phyloP scores from a whole-genome alignment of 2,888 invertebrate genomes.

The Lepeophtheirus nordmannii region DNA sequence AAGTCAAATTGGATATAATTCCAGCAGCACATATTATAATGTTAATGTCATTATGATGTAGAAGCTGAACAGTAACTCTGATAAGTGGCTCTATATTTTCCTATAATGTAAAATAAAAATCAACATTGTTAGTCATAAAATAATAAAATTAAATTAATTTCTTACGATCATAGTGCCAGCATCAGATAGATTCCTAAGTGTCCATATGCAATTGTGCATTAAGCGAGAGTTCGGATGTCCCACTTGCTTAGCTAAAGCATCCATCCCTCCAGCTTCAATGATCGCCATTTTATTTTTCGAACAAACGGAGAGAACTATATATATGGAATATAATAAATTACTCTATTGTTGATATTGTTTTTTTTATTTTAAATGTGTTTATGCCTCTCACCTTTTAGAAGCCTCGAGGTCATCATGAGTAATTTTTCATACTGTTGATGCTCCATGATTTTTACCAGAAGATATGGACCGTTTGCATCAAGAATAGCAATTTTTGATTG shows the following conservation, averaged over 20 bases:
- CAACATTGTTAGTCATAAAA: background rate
- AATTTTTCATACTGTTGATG: slow-evolving; percentile 94
- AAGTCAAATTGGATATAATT: slow-evolving; percentile 91
- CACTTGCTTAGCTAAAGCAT: slow-evolving; percentile 84
- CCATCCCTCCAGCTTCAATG: slow-evolving; percentile 95
- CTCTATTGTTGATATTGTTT: background rate
- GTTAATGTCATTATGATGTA: slow-evolving; percentile 81
- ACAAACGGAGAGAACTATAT: slow-evolving; percentile 73
- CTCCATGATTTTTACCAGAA: slow-evolving; percentile 89
- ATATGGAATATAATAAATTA: background rate
- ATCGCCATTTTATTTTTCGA: slow-evolving; percentile 96
- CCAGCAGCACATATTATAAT: slow-evolving; percentile 96
- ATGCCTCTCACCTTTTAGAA: slow-evolving; percentile 69
- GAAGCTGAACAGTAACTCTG: slow-evolving; percentile 50
- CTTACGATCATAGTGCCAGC: slow-evolving; percentile 62
- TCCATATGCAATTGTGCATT: slow-evolving; percentile 94
- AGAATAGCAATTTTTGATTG: slow-evolving; percentile 91
- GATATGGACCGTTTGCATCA: slow-evolving; percentile 89
- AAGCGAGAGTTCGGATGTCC: slow-evolving; percentile 39
- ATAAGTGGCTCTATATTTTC: slow-evolving; percentile 13
- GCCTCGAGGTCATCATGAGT: slow-evolving; percentile 97
- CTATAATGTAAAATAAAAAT: background rate
- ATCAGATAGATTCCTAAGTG: slow-evolving; percentile 89
- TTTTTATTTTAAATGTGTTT: background rate
- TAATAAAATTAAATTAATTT: too few relatives aligned